Base-by-base conservation (phyloP, 1,140 invertebrate species). In the Paralvinella palmiformis region DNA sequence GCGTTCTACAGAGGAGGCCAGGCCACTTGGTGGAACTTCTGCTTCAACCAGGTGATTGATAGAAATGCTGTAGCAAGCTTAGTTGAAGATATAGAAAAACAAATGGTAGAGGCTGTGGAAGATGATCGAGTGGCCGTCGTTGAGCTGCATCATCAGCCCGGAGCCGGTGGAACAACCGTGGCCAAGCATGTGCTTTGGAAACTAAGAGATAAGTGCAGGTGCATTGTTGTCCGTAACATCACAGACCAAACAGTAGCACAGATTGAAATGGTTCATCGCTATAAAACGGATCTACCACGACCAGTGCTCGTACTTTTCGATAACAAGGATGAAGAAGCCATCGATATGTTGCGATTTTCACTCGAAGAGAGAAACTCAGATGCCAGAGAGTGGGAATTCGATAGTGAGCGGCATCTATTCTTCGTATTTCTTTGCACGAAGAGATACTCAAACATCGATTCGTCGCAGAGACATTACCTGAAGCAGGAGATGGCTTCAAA, bases 241-340 rank as follows among this genome's bases (percentile, higher is more conserved):
- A 68, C 68, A 13, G 62, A 71, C 6, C 56, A 72, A 56, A 72
- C 73, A 24, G 55, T 56, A 37, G 60, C 68, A 3, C 73, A 75
- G 41, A 67, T 75, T 37, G 33, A 65, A 32, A 61, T 24, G 15
- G 59, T 72, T 3, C 62, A 65, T 27, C 64, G 64, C 22, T 66
- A 66, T 45, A 66, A 66, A 29, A 69, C 71, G 24, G 41, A 44
- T 17, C 33, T 24, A 3, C 71, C 73, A 27, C 59, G 60, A 36
- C 69, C 71, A 1, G 68, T 73, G 1, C 33, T 73, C 15, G 50
- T 73, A 20, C 52, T 75, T 33, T 59, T 75, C 36, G 73, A 75
- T 52, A 75, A 73, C 67, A 62, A 60, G 29, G 73, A 75, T 58
- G 72, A 73, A 55, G 73, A 75, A n/a, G n/a, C n/a, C n/a, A n/a